phyloP scores from a whole-genome alignment of 2,113 vertebrate species.

The Lamprotornis superbus region DNA sequence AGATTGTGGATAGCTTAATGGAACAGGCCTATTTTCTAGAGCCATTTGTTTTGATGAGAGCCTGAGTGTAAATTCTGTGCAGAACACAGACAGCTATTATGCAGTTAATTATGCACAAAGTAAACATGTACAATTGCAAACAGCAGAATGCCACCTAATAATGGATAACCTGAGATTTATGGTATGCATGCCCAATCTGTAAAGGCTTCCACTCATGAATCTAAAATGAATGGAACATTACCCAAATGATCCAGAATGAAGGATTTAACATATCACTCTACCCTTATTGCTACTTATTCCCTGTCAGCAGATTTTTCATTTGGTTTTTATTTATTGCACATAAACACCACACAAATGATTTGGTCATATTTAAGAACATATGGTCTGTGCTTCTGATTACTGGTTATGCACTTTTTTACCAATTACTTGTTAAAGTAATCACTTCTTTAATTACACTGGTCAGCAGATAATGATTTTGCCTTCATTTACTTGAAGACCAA shows the following conservation, averaged over 20 bases:
- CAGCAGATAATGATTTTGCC: slow-evolving; percentile 62
- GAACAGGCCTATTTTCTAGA: slow-evolving; percentile 70
- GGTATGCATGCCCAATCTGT: slow-evolving; percentile 75
- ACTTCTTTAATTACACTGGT: slow-evolving; percentile 72
- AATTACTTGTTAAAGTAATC: slow-evolving; percentile 75
- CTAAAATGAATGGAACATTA: slow-evolving; percentile 88
- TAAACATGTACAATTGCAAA: slow-evolving; percentile 81
- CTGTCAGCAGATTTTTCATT: slow-evolving; percentile 86
- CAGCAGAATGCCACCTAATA: slow-evolving; percentile 78
- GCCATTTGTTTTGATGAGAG: slow-evolving; percentile 70
- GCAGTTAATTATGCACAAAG: slow-evolving; percentile 82
- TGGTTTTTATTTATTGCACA: slow-evolving; percentile 79
- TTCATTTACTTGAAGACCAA: slow-evolving; percentile 53
- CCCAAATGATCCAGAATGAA: slow-evolving; percentile 87
- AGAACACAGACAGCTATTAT: slow-evolving; percentile 76
- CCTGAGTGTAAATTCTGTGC: slow-evolving; percentile 65
- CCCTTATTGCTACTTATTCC: slow-evolving; percentile 82
- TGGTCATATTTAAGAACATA: slow-evolving; percentile 80
- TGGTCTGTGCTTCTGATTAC: slow-evolving; percentile 71
- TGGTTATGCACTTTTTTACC: slow-evolving; percentile 67
- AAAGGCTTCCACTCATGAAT: slow-evolving; percentile 81
- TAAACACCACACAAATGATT: slow-evolving; percentile 81
- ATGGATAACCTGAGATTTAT: slow-evolving; percentile 83
- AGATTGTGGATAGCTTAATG: slow-evolving; percentile 62
- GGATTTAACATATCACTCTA: slow-evolving; percentile 82